These are phyloP conservation scores for Chondrosia reniformis DNA, from an alignment of 37 sponge, comb jelly and placozoan species.

Conservation along the genomic window DNA sequence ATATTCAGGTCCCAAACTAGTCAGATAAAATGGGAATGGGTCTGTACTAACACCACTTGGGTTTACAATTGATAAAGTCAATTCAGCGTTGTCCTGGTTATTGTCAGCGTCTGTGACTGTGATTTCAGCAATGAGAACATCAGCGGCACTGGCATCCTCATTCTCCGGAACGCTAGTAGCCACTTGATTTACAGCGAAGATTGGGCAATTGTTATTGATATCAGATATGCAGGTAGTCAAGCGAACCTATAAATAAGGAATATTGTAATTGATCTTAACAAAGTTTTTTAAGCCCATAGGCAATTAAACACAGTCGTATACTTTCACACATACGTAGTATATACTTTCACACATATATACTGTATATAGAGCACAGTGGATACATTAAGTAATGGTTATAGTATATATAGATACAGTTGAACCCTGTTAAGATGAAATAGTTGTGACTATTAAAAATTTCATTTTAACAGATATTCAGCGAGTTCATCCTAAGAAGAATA, in stretches of 20 bases:
- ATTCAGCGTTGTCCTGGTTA: not conserved
- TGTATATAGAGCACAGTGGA: not conserved
- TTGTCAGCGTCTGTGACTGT: not conserved
- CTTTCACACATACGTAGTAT: slow-evolving; percentile 8
- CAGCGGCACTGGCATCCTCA: not conserved
- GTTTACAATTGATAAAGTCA: not conserved
- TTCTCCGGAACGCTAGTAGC: not conserved
- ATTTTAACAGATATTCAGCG: too few species aligned
- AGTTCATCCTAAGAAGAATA: too few species aligned
- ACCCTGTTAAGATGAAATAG: too few species aligned
- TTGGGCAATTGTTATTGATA: slow-evolving; percentile 18
- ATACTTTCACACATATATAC: not conserved
- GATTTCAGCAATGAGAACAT: not conserved
- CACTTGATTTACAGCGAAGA: not conserved
- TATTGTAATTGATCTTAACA: not conserved
- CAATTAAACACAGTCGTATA: not conserved
- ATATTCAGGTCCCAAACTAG: not conserved
- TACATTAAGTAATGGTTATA: not conserved
- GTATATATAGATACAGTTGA: too few species aligned
- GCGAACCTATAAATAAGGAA: not conserved
- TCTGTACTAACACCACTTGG: slow-evolving; percentile 16
- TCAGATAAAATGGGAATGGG: slow-evolving; percentile 8
- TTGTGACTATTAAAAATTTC: too few species aligned
- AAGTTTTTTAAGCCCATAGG: too few species aligned
- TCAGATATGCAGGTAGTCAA: not conserved